These are phyloP conservation scores for Albula glossodonta DNA, from an alignment of 2,113 vertebrate species.

Conservation along the genomic window DNA sequence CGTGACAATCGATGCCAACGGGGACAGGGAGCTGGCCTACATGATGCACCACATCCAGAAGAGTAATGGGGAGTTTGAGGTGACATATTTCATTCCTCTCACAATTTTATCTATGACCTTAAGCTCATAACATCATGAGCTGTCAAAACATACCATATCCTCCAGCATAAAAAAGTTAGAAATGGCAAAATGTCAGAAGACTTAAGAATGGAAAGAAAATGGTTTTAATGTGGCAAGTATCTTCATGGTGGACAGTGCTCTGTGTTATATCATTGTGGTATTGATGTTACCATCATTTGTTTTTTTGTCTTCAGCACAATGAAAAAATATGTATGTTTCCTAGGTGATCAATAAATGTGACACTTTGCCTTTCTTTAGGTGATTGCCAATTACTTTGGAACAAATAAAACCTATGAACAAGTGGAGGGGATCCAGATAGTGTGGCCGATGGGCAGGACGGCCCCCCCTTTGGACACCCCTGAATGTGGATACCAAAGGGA, in stretches of 20 bases:
- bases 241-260: not conserved
- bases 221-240: not conserved
- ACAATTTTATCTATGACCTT: not conserved
- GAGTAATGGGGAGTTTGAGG: conserved; percentile 33
- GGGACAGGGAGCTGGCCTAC: conserved; percentile 47
- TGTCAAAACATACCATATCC: not conserved
- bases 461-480: conserved; percentile 42
- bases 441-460: conserved; percentile 44
- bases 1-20: conserved; percentile 49
- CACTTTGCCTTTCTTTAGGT: conserved; percentile 29
- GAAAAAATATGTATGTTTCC: not conserved
- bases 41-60: conserved; percentile 47
- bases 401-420: conserved; percentile 39
- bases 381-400: conserved; percentile 50
- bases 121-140: not conserved
- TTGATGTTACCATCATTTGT: not conserved
- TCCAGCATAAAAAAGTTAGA: too few species aligned
- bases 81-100: conserved; percentile 8
- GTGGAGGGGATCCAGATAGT: conserved; percentile 33
- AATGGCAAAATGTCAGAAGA: too few species aligned
- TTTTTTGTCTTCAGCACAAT: not conserved
- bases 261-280: not conserved
- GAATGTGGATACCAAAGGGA: conserved; percentile 46
- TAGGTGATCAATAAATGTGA: not conserved
- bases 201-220: too few species aligned